A percentile compares a stretch with the other conserved stretches of the same genome.
Conservation (phyloP, 2,113 vertebrate genomes). For the Pluvialis apricaria region DNA sequence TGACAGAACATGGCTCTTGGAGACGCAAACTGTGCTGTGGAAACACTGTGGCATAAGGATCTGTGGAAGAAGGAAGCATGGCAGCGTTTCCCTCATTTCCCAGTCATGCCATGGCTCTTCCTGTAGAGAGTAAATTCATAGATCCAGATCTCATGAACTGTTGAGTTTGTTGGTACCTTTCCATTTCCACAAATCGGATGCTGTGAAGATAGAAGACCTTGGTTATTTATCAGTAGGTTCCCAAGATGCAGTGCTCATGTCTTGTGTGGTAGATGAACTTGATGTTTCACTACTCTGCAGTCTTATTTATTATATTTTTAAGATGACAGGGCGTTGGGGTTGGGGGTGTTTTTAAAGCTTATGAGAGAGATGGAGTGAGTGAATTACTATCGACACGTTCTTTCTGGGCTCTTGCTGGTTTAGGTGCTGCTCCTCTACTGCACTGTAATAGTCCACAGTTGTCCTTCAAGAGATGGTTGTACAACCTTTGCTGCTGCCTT, state of each 20-base stretch:
- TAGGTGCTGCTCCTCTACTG: not conserved
- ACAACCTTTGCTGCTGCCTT: not conserved
- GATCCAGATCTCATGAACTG: not conserved
- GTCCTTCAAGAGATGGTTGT: not conserved
- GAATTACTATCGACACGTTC: not conserved
- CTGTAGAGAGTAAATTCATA: not conserved
- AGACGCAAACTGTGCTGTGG: not conserved
- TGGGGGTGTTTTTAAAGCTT: not conserved
- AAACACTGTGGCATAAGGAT: not conserved
- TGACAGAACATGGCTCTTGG: not conserved
- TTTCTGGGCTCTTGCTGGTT: not conserved
- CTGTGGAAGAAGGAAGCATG: not conserved
- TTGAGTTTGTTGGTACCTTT: not conserved
- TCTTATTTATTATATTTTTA: not conserved
- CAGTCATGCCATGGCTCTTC: not conserved
- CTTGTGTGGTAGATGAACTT: not conserved
- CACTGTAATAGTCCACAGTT: rapidly evolving
- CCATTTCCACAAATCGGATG: not conserved
- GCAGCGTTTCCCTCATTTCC: not conserved
- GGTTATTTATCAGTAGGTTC: not conserved
- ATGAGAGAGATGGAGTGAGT: not conserved
- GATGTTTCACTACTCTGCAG: not conserved
- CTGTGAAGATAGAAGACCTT: not conserved
- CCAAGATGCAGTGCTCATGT: not conserved
- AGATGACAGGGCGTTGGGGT: not conserved